These are phyloP conservation scores for Stomatorhinus ivindoensis DNA, from an alignment of 2,113 vertebrate genomes.

Conservation along the genomic window DNA sequence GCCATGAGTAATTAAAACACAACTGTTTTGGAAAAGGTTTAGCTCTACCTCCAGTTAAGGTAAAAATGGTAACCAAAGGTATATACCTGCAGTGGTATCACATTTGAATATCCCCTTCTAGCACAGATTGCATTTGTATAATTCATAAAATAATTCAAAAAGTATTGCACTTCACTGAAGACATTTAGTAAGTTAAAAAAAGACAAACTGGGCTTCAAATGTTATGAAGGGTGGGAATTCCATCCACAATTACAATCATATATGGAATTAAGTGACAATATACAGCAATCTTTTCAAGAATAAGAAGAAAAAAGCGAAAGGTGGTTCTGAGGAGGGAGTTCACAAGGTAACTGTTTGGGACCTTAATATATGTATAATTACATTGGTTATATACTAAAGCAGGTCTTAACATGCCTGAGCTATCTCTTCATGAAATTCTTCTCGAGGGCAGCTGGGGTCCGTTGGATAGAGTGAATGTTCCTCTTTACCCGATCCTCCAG, in stretches of 20 bases:
- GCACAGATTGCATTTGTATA: not conserved
- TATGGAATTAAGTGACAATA: not conserved
- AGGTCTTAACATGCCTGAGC: not conserved
- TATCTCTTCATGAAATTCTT: slow-evolving; percentile 90
- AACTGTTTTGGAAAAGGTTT: not conserved
- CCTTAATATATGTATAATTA: not conserved
- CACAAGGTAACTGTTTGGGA: not conserved
- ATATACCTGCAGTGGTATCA: not conserved
- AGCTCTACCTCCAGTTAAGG: not conserved
- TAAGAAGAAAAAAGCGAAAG: not conserved
- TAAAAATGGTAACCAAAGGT: not conserved
- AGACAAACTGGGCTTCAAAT: not conserved
- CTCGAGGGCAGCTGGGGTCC: slow-evolving; percentile 78
- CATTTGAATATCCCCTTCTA: not conserved
- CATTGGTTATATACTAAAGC: not conserved
- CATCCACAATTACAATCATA: not conserved
- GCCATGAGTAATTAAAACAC: not conserved
- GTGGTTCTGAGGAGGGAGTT: not conserved
- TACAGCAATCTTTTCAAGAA: not conserved
- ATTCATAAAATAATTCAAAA: not conserved
- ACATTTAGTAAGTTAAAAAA: not conserved
- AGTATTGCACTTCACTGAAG: not conserved
- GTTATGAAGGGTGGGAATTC: not conserved
- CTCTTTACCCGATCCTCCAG: slow-evolving; percentile 89
- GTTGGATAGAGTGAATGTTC: slow-evolving; percentile 91